phyloP scores from a whole-genome alignment of 2,888 invertebrate species.

The Agrochola lota region DNA sequence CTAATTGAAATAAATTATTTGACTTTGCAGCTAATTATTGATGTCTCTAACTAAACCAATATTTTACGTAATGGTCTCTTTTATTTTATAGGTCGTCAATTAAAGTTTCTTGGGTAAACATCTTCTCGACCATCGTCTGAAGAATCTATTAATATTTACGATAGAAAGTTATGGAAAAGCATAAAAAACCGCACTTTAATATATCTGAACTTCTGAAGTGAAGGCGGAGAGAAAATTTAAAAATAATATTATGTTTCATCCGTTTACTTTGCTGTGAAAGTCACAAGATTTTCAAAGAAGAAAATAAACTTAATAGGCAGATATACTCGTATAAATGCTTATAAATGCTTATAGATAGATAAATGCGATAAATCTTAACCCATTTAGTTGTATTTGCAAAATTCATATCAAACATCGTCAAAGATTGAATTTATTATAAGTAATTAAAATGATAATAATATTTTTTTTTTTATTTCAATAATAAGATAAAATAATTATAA shows the following conservation, averaged over 20 bases:
- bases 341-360: too few species aligned
- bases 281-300: not conserved
- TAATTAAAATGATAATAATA: too few species aligned
- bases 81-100: not conserved
- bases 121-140: too few species aligned
- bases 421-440: too few species aligned
- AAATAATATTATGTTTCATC: constrained; percentile 41
- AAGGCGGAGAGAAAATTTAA: constrained; percentile 36
- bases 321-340: too few species aligned
- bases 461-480: too few species aligned
- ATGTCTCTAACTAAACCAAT: too few species aligned
- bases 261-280: constrained; percentile 1
- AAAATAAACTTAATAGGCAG: constrained; percentile 6
- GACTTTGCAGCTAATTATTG: too few species aligned
- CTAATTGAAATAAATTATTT: too few species aligned
- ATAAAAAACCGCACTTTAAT: constrained; percentile 9
- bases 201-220: not conserved
- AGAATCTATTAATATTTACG: not conserved
- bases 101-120: not conserved
- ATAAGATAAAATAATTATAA: too few species aligned
- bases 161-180: not conserved
- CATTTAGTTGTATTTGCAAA: fast-evolving
- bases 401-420: not conserved
- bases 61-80: not conserved
- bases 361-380: not conserved